Percentiles rank a stretch among this genome's conserved stretches.
Evolutionary conservation across 1,140 invertebrate genomes (phyloP).

Genomic region (Melanaphis sacchari): DNA sequence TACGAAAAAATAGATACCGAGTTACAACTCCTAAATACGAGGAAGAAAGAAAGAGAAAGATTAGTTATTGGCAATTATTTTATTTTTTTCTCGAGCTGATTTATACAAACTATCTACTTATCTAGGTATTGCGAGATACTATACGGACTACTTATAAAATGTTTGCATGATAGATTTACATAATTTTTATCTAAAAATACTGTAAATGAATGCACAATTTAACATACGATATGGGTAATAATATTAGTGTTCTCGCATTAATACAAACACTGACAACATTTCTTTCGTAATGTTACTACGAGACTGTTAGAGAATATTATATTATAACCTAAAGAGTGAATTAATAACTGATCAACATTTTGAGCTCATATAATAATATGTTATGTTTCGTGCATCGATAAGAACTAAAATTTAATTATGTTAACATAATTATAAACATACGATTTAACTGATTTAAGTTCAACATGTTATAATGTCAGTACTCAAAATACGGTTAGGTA

Average conservation of each 20-base stretch:
- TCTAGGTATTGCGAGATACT: neutral
- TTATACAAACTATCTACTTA: too few relatives aligned
- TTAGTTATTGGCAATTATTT: too few relatives aligned
- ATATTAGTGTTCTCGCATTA: neutral
- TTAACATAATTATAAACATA: neutral
- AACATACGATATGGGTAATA: neutral
- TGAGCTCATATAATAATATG: neutral
- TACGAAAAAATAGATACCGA: neutral
- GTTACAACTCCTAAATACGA: neutral
- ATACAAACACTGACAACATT: neutral
- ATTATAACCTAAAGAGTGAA: neutral
- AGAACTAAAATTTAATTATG: neutral
- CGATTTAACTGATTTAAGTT: neutral
- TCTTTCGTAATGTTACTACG: neutral
- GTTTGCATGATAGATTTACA: neutral
- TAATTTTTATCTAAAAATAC: neutral
- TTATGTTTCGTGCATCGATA: neutral
- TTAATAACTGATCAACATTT: too few relatives aligned
- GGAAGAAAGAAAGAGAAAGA: neutral
- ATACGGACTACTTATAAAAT: neutral
- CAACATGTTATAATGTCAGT: neutral
- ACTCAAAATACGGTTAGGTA: neutral
- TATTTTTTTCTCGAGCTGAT: too few relatives aligned
- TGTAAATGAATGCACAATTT: neutral
- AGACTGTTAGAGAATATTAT: neutral